These are phyloP conservation scores for Trachelus iudaicus DNA, from an alignment of 2,888 invertebrate genomes.

Conservation along the genomic window DNA sequence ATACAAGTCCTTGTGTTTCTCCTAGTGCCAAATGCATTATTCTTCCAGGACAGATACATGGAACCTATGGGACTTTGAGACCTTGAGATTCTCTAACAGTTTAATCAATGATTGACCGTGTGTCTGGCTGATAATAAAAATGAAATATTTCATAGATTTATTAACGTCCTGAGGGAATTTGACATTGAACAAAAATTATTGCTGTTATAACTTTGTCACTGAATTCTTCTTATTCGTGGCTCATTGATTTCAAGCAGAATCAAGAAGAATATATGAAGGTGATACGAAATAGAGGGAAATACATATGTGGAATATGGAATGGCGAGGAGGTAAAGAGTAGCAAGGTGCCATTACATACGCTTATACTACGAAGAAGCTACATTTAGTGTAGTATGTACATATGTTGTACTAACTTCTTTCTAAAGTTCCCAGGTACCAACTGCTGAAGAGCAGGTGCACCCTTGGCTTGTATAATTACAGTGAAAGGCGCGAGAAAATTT, in stretches of 20 bases:
- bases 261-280: neutral
- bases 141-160: neutral
- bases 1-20: neutral
- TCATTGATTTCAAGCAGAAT: neutral
- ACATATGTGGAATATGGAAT: neutral
- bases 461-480: constrained; percentile 22
- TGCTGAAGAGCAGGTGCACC: neutral
- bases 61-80: neutral
- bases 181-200: neutral
- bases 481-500: constrained; percentile 3
- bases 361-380: neutral
- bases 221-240: neutral
- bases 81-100: neutral
- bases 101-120: neutral
- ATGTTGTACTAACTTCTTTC: neutral
- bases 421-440: neutral
- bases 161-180: neutral
- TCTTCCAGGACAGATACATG: neutral
- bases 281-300: neutral
- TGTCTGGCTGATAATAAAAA: neutral
- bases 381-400: neutral
- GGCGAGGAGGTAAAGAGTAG: neutral
- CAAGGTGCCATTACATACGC: neutral
- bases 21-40: neutral
- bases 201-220: neutral